A percentile compares a stretch with the other conserved stretches of the same genome.
These are phyloP conservation scores for Spodoptera frugiperda DNA, from an alignment of 1,140 invertebrate species.

Conservation along the genomic window DNA sequence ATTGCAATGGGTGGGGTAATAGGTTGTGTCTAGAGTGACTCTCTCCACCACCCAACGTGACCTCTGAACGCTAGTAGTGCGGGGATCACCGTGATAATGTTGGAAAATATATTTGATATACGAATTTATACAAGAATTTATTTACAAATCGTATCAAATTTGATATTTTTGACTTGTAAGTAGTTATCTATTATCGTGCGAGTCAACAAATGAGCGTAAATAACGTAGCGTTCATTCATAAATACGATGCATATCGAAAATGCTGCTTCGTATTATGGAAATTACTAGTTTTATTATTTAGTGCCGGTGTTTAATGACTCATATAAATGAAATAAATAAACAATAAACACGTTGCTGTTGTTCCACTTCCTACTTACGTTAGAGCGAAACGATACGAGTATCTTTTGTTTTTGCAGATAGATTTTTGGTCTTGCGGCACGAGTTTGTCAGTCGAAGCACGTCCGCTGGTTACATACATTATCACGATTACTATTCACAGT, in stretches of 20 bases:
- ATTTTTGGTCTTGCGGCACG: slow-evolving; percentile 25
- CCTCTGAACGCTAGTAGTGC: background rate
- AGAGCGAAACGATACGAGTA: slow-evolving; percentile 14
- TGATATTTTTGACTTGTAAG: background rate
- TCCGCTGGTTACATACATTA: slow-evolving; percentile 10
- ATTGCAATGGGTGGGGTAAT: slow-evolving; percentile 4
- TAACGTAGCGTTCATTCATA: slow-evolving; percentile 35
- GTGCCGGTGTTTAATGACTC: background rate
- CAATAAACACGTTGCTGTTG: background rate
- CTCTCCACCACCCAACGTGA: background rate
- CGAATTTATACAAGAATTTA: slow-evolving; percentile 31
- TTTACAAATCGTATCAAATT: slow-evolving; percentile 30
- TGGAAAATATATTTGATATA: slow-evolving; percentile 9
- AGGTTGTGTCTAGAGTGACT: background rate
- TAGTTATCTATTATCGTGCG: slow-evolving; percentile 18
- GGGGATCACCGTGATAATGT: slow-evolving; percentile 10
- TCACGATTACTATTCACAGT: slow-evolving; percentile 24
- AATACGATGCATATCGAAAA: background rate
- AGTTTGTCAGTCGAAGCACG: slow-evolving; percentile 17
- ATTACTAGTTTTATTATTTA: background rate
- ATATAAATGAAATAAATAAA: background rate
- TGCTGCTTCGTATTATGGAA: background rate
- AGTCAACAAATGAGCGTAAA: slow-evolving; percentile 43
- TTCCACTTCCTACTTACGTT: slow-evolving; percentile 27
- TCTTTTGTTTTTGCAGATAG: slow-evolving; percentile 42